Evolutionary conservation across 2,797 vertebrate genomes (phyloP).

Genomic region (Chromis chromis): DNA sequence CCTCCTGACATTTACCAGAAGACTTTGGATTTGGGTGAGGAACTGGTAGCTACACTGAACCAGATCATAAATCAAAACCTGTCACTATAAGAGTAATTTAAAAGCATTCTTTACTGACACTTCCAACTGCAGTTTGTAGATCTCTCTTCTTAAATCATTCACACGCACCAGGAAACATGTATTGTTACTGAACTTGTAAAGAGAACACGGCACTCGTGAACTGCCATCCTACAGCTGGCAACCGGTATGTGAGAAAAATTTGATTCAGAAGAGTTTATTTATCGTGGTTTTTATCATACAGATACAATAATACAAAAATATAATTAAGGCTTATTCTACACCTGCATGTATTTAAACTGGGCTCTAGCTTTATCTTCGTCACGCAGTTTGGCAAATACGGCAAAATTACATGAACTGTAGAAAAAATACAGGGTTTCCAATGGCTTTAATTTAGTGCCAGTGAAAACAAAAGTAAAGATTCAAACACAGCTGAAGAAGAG

Average conservation of each 20-base stretch:
- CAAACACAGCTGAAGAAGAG: constrained; percentile 33
- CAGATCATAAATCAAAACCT: constrained; percentile 36
- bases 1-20: constrained; percentile 42
- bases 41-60: constrained; percentile 25
- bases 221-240: too few relatives aligned
- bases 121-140: constrained; percentile 45
- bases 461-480: constrained; percentile 55
- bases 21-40: not conserved
- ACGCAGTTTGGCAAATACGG: constrained; percentile 14
- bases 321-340: constrained; percentile 32
- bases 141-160: constrained; percentile 48
- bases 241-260: constrained; percentile 8
- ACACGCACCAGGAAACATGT: not conserved
- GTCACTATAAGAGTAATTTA: constrained; percentile 22
- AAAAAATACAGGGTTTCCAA: constrained; percentile 43
- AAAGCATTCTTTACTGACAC: constrained; percentile 53
- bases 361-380: not conserved
- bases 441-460: constrained; percentile 57
- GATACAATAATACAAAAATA: constrained; percentile 23
- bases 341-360: constrained; percentile 41
- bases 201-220: too few relatives aligned
- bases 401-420: constrained; percentile 23
- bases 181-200: constrained; percentile 3
- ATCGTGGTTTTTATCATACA: not conserved
- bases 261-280: constrained; percentile 7